Percentiles rank a stretch among this genome's conserved stretches.
Conservation (phyloP, 2,797 vertebrate species). For the Neopelma chrysocephalum region DNA sequence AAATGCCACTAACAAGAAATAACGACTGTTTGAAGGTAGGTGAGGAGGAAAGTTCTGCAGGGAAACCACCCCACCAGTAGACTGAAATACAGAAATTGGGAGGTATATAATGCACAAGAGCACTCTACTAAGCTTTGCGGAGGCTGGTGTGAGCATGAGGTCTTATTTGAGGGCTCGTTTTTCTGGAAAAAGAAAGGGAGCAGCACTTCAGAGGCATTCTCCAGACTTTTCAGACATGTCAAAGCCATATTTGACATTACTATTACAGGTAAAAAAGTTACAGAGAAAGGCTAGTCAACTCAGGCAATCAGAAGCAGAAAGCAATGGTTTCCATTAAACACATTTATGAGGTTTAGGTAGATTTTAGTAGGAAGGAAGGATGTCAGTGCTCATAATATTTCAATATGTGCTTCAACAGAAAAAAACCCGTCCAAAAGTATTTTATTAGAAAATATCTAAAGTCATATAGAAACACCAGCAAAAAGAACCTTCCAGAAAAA, state of each 20-base stretch:
- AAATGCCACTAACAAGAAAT: background rate
- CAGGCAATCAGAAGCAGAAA: background rate
- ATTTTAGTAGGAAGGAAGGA: background rate
- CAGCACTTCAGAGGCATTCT: background rate
- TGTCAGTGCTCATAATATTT: background rate
- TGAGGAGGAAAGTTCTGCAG: background rate
- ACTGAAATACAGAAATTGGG: background rate
- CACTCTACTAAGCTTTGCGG: accelerated
- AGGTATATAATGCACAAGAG: background rate
- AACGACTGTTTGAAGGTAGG: background rate
- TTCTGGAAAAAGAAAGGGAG: background rate
- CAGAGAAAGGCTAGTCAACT: background rate
- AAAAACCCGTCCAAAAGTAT: background rate
- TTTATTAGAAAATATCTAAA: background rate
- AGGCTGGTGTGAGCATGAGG: background rate
- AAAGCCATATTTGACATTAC: background rate
- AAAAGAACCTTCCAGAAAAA: background rate
- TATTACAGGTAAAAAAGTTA: background rate
- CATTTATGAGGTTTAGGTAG: background rate
- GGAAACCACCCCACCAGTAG: background rate
- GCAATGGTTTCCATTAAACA: background rate
- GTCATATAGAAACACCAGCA: background rate
- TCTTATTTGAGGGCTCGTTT: background rate
- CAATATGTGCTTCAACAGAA: background rate
- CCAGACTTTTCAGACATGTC: background rate